Conservation (phyloP, 2,888 invertebrate species). For the Clepsis dumicolana region DNA sequence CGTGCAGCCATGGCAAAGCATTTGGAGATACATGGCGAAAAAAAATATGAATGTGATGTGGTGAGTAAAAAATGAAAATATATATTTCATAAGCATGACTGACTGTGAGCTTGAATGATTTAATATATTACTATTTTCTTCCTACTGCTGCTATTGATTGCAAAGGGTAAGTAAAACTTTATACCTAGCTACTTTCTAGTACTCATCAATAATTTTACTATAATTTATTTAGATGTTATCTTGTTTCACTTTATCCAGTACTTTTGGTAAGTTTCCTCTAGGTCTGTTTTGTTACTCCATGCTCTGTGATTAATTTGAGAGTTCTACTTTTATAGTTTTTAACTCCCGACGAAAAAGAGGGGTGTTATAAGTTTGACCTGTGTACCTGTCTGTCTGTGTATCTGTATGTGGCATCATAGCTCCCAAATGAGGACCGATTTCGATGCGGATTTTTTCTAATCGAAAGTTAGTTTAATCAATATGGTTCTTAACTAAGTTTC, state of each 20-base stretch:
- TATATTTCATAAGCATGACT: background rate
- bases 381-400: no score
- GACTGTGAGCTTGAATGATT: constrained; percentile 31
- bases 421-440: no score
- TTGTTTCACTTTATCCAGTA: background rate
- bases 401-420: no score
- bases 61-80: constrained; percentile 64
- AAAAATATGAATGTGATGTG: constrained; percentile 88
- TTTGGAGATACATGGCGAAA: constrained; percentile 87
- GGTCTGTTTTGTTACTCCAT: no score
- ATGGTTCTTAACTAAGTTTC: no score
- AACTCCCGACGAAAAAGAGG: no score
- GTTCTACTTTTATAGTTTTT: no score
- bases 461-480: no score
- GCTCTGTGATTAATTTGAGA: no score
- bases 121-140: constrained; percentile 42
- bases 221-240: background rate
- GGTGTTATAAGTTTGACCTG: no score
- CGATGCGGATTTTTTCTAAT: no score
- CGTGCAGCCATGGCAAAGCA: constrained; percentile 92
- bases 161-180: constrained; percentile 54
- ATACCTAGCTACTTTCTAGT: constrained; percentile 13
- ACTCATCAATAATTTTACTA: background rate
- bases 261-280: no score
- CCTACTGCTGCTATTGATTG: constrained; percentile 50